phyloP scores from a whole-genome alignment of 2,888 invertebrate species.

The Sclerodermus sp. region DNA sequence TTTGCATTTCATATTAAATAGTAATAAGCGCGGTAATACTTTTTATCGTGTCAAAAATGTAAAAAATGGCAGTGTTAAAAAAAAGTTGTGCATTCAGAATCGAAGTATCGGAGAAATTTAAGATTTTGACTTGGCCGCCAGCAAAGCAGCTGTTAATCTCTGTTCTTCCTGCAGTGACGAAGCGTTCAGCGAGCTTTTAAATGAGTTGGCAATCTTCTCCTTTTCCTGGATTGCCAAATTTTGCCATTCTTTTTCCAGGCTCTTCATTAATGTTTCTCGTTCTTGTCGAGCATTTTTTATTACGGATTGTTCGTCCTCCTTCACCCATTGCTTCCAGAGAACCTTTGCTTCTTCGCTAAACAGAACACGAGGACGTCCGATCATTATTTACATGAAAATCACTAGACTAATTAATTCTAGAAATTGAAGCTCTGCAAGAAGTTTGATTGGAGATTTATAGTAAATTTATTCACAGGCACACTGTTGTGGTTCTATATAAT shows the following conservation, averaged over 20 bases:
- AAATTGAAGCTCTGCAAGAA: not conserved
- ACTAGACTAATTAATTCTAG: not conserved
- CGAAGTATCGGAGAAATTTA: too few species aligned
- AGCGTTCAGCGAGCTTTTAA: constrained; percentile 25
- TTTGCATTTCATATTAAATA: too few species aligned
- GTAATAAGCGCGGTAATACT: too few species aligned
- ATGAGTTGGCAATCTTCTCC: constrained; percentile 36
- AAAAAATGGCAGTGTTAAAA: too few species aligned
- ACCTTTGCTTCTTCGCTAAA: constrained; percentile 48
- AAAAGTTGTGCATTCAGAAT: too few species aligned
- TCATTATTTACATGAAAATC: constrained; percentile 6
- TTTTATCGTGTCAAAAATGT: too few species aligned
- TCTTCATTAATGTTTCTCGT: constrained; percentile 37
- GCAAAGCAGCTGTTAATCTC: not conserved
- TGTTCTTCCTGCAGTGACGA: constrained; percentile 32
- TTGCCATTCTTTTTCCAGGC: constrained; percentile 48
- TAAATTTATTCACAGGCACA: not conserved
- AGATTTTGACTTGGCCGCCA: not conserved
- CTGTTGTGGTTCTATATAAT: not conserved
- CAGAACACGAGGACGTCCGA: too few species aligned
- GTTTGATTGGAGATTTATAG: not conserved
- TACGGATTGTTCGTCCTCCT: constrained; percentile 38
- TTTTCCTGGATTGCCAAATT: constrained; percentile 42
- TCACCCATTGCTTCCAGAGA: constrained; percentile 46
- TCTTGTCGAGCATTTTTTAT: constrained; percentile 29